phyloP scores from a whole-genome alignment of 2,113 vertebrate genomes.

The Petrocephalus microphthalmus region DNA sequence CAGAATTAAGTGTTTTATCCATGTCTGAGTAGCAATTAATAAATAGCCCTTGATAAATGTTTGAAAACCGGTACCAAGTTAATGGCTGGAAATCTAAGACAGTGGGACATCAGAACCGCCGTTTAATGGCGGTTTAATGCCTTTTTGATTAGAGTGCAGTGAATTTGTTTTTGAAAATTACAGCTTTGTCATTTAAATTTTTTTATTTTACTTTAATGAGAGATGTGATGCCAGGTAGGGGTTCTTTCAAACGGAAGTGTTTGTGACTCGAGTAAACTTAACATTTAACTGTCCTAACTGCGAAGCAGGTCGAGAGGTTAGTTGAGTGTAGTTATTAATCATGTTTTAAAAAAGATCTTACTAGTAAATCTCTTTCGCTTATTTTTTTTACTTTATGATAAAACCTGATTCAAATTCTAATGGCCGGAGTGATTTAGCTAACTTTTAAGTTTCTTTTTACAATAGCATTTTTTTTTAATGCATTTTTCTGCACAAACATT shows the following conservation, averaged over 20 bases:
- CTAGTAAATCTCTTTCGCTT: background rate
- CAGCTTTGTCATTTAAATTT: background rate
- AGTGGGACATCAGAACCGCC: background rate
- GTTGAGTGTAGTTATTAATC: background rate
- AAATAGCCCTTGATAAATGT: conserved; percentile 18
- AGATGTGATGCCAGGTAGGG: background rate
- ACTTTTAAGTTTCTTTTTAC: background rate
- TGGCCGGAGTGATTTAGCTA: background rate
- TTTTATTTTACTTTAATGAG: background rate
- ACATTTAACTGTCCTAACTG: background rate
- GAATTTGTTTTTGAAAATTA: conserved; percentile 20
- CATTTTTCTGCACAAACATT: background rate
- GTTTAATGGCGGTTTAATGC: conserved; percentile 10
- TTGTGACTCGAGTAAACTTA: conserved; percentile 4
- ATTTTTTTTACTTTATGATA: background rate
- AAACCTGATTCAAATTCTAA: background rate
- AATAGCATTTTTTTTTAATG: background rate
- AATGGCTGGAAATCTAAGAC: background rate
- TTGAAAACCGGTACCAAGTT: conserved; percentile 7
- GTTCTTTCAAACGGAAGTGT: background rate
- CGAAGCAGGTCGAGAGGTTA: background rate
- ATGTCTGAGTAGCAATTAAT: conserved; percentile 17
- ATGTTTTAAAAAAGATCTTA: background rate
- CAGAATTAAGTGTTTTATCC: conserved; percentile 18
- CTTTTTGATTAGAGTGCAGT: conserved; percentile 6